Evolutionary conservation across 2,797 vertebrate genomes (phyloP), one percentile per base, ranked within the genome.

Genomic region (Dendrocincla tyrannina): DNA sequence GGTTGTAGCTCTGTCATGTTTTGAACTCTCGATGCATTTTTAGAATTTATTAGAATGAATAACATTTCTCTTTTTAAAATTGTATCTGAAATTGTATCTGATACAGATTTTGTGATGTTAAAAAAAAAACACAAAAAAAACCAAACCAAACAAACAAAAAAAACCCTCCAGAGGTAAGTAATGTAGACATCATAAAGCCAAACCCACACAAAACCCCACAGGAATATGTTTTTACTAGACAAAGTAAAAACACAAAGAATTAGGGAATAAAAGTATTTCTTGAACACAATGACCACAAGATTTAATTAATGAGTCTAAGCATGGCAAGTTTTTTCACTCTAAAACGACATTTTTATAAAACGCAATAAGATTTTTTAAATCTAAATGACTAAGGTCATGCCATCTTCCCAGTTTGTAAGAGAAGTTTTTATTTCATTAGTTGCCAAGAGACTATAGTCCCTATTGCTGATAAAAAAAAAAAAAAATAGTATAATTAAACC

Each of bases 1-100:
- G 2, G 7, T 58, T 62, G 12, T 49, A 37, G 17, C 7, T 88
- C 35, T 82, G 12, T 62, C 35, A n/a, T 53, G 5, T 42, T 79
- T 59, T 76, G 10, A 58, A 82, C 10, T 49, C 79, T 12, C 49
- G 18, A 56, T 63, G 3, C 0, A 23, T 83, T 85, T 77, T 53
- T 52, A 52, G 69, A 70, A 75, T 67, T 46, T 25, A 14, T 28
- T 59, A 11, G 12, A 25, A 9, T 44, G 7, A 70, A 19, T 62
- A 75, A 47, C 7, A 70, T 28, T 50, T 42, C 2, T 33, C 4
- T 25, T 70, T 63, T 74, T 52, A 42, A 92, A 83, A 74, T 52
- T 1, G 0, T 53, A 17, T 58, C 23, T 35, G 7, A 92, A 83
- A 74, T 49, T 1, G 0, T 58, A 17, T 58, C 23, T 39, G 7